Conservation (phyloP, 2,888 invertebrate species). For the Eupithecia vulgata region DNA sequence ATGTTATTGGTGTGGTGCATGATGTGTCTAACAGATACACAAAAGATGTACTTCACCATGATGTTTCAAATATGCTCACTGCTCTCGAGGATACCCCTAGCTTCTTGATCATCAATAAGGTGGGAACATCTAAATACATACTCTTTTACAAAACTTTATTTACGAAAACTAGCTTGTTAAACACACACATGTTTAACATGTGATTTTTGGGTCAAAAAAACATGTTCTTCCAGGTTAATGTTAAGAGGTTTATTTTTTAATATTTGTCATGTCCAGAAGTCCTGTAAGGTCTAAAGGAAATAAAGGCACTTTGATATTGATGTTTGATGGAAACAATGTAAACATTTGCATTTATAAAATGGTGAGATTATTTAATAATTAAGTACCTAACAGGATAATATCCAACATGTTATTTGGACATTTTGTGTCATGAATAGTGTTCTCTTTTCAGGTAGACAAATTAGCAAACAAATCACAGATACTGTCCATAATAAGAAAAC, state of each 20-base stretch:
- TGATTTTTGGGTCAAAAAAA: too few species aligned
- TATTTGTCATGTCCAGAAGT: too few species aligned
- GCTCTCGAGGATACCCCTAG: conserved; percentile 84
- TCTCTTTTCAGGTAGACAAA: conserved; percentile 85
- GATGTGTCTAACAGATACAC: conserved; percentile 90
- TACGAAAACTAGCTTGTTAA: too few species aligned
- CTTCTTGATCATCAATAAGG: conserved; percentile 95
- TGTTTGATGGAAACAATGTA: too few species aligned
- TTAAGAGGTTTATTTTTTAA: too few species aligned
- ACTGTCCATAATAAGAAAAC: conserved; percentile 87
- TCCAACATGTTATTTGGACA: not conserved
- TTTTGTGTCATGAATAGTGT: not conserved
- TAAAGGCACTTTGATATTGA: too few species aligned
- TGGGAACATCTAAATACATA: too few species aligned
- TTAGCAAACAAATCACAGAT: conserved; percentile 89
- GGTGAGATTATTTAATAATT: not conserved
- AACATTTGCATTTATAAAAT: too few species aligned
- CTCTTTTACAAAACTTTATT: too few species aligned
- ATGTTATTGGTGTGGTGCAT: conserved; percentile 93
- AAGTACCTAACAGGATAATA: not conserved
- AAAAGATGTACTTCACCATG: conserved; percentile 87
- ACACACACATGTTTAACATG: too few species aligned
- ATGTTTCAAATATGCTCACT: conserved; percentile 88
- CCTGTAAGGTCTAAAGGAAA: too few species aligned
- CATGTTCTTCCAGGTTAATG: too few species aligned